These are phyloP conservation scores for Girardia tigrina DNA, from an alignment of 2,888 invertebrate species.

Conservation along the genomic window DNA sequence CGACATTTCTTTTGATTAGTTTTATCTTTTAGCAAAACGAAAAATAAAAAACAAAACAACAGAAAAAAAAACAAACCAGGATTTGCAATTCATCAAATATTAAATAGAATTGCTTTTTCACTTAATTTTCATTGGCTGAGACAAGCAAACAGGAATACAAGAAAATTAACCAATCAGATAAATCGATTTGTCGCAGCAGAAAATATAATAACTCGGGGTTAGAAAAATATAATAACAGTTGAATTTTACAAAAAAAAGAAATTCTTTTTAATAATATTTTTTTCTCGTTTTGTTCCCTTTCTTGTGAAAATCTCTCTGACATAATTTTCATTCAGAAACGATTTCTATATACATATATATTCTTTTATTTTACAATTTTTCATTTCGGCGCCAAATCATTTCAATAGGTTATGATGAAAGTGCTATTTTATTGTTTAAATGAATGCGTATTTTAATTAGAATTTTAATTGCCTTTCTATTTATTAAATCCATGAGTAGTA, in stretches of 20 bases:
- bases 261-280: background rate
- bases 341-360: too few species aligned
- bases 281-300: too few species aligned
- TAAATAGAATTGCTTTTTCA: background rate
- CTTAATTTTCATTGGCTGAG: background rate
- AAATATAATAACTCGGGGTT: background rate
- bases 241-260: background rate
- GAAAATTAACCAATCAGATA: background rate
- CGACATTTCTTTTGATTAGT: background rate
- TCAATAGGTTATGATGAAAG: background rate
- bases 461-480: background rate
- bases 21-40: too few species aligned
- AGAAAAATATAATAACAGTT: background rate
- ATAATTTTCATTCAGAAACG: too few species aligned
- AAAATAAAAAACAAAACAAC: too few species aligned
- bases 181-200: background rate
- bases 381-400: background rate
- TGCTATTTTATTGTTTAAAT: slow-evolving; percentile 9
- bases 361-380: background rate
- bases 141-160: background rate
- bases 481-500: background rate
- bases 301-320: too few species aligned
- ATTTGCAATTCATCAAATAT: background rate
- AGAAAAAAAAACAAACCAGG: too few species aligned
- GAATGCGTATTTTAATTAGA: slow-evolving; percentile 12